A percentile compares a stretch with the other conserved stretches of the same genome.
phyloP scores from a whole-genome alignment of 2,113 vertebrate species.

The Donacobius atricapilla region DNA sequence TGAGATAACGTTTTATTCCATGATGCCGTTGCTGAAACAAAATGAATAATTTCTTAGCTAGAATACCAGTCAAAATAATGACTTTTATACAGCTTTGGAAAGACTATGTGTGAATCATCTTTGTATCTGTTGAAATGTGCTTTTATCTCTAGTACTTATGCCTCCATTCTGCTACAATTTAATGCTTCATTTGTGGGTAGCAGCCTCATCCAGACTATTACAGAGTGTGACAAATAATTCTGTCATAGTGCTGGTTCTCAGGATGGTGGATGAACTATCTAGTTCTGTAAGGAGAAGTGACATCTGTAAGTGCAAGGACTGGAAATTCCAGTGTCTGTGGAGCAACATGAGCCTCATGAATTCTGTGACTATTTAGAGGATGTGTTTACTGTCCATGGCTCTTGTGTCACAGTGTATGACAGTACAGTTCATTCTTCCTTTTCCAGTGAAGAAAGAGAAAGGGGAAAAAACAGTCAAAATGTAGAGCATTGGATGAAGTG shows the following conservation, averaged over 20 bases:
- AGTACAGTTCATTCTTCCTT: not conserved
- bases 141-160: constrained; percentile 2
- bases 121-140: not conserved
- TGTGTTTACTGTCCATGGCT: not conserved
- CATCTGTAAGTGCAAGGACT: not conserved
- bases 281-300: not conserved
- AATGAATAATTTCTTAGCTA: not conserved
- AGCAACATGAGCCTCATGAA: not conserved
- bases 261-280: not conserved
- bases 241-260: not conserved
- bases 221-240: constrained; percentile 19
- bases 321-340: constrained; percentile 7
- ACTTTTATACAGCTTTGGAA: not conserved
- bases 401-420: not conserved
- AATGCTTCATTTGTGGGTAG: constrained; percentile 28
- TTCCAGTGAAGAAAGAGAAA: not conserved
- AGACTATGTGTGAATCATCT: not conserved
- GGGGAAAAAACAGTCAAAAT: not conserved
- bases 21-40: not conserved
- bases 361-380: constrained; percentile 3
- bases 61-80: not conserved
- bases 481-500: not conserved
- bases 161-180: constrained; percentile 21
- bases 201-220: not conserved
- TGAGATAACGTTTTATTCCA: not conserved